Conservation (phyloP, 2,113 vertebrate species). For the Pycnonotus jocosus region DNA sequence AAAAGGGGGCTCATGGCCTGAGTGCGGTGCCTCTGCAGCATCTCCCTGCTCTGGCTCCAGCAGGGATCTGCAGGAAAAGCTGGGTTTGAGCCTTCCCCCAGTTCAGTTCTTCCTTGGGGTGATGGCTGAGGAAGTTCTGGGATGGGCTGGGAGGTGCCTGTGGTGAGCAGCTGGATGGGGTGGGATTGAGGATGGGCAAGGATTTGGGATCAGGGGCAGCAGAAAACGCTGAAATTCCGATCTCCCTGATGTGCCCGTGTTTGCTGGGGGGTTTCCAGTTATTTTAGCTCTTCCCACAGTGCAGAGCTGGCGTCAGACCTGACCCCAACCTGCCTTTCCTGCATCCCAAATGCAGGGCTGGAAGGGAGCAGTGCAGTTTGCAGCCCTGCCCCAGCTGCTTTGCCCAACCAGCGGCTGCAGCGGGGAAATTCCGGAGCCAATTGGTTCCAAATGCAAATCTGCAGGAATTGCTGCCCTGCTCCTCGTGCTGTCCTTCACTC, state of each 20-base stretch:
- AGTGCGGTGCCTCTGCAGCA: fast-evolving
- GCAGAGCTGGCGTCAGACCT: background rate
- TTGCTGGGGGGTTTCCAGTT: background rate
- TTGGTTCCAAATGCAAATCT: background rate
- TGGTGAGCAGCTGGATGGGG: background rate
- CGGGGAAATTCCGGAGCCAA: background rate
- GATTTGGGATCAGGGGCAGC: fast-evolving
- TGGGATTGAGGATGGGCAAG: background rate
- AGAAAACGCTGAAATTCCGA: fast-evolving
- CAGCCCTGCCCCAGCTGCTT: background rate
- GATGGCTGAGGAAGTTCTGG: background rate
- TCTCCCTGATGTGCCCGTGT: background rate
- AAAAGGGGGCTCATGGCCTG: fast-evolving
- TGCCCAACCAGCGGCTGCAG: fast-evolving
- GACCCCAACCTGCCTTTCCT: background rate
- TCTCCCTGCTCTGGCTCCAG: background rate
- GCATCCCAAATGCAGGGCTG: background rate
- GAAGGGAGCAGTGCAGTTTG: background rate
- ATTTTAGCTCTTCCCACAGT: background rate
- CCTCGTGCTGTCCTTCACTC: background rate
- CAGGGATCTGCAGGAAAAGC: background rate
- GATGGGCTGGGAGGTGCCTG: background rate
- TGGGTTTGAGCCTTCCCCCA: background rate
- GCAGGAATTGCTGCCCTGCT: background rate
- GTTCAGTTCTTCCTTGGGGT: fast-evolving